Evolutionary conservation across 2,113 vertebrate species (phyloP).

Genomic region (Elephas maximus): DNA sequence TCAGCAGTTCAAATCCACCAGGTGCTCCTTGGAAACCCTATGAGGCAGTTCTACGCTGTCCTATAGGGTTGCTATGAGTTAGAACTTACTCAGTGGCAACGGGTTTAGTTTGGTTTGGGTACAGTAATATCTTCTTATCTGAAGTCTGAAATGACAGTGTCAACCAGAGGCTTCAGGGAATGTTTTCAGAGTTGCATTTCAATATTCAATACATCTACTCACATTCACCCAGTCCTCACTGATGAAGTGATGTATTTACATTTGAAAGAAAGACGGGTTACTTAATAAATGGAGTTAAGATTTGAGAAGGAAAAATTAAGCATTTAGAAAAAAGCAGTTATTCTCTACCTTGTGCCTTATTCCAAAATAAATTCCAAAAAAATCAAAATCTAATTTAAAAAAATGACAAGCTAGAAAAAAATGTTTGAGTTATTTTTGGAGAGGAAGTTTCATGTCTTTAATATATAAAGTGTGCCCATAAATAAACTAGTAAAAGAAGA

Average conservation of each 20-base stretch:
- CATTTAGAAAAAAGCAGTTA: not conserved
- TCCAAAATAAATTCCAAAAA: slow-evolving; percentile 32
- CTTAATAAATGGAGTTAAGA: not conserved
- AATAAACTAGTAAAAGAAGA: not conserved
- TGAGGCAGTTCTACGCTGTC: too few species aligned
- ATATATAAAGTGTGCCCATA: not conserved
- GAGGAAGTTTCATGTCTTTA: not conserved
- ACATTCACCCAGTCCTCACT: not conserved
- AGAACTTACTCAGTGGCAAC: too few species aligned
- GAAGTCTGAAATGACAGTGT: not conserved
- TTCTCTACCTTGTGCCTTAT: not conserved
- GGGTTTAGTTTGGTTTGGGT: too few species aligned
- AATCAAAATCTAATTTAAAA: slow-evolving; percentile 7
- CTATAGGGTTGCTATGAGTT: too few species aligned
- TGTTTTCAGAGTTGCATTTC: rapidly evolving
- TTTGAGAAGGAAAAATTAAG: not conserved
- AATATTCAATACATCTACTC: not conserved
- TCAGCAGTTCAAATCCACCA: too few species aligned
- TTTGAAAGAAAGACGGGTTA: not conserved
- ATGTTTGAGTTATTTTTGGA: not conserved
- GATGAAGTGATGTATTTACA: not conserved
- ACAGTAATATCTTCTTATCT: not conserved
- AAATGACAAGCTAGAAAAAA: not conserved
- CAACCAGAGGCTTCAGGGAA: not conserved
- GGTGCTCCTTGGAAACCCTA: too few species aligned